These are phyloP conservation scores for Scatophagus argus DNA, from an alignment of 2,113 vertebrate genomes.

Conservation along the genomic window DNA sequence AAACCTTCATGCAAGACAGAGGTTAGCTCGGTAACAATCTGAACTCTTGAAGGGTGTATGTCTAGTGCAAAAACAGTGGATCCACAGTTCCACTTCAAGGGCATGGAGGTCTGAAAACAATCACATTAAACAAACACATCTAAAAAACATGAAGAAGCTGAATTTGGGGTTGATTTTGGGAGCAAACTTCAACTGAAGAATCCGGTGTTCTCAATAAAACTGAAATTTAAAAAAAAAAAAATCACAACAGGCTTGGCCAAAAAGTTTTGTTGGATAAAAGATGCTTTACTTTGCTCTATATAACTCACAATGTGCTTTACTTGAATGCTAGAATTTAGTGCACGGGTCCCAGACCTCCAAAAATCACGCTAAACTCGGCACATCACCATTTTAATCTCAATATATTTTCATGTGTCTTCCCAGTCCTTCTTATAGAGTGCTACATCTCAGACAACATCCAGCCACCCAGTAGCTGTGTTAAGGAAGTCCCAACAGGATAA, in stretches of 20 bases:
- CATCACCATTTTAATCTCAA: conserved; percentile 10
- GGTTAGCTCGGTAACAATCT: conserved; percentile 60
- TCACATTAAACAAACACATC: conserved; percentile 64
- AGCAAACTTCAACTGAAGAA: conserved; percentile 12
- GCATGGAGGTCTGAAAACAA: conserved; percentile 80
- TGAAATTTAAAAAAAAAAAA: not conserved
- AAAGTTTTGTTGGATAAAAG: not conserved
- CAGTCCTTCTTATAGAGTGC: conserved; percentile 11
- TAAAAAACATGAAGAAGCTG: conserved; percentile 16
- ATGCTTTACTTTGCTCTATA: not conserved
- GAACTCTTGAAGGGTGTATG: conserved; percentile 67
- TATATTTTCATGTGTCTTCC: not conserved
- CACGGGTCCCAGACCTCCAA: conserved; percentile 22
- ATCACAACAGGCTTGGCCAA: not conserved
- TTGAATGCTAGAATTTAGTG: conserved; percentile 43
- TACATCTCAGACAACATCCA: conserved; percentile 24
- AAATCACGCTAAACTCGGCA: conserved; percentile 26
- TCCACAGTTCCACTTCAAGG: conserved; percentile 83
- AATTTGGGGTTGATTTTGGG: conserved; percentile 12
- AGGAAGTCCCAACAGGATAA: no score
- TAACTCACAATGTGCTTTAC: conserved; percentile 31
- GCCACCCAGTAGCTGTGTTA: not conserved
- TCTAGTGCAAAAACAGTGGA: conserved; percentile 85
- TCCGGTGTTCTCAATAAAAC: not conserved
- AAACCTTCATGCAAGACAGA: conserved; percentile 76